Base-by-base conservation (phyloP, 92 coral and sea anemone genomes). In the Epizoanthus fatuus region DNA sequence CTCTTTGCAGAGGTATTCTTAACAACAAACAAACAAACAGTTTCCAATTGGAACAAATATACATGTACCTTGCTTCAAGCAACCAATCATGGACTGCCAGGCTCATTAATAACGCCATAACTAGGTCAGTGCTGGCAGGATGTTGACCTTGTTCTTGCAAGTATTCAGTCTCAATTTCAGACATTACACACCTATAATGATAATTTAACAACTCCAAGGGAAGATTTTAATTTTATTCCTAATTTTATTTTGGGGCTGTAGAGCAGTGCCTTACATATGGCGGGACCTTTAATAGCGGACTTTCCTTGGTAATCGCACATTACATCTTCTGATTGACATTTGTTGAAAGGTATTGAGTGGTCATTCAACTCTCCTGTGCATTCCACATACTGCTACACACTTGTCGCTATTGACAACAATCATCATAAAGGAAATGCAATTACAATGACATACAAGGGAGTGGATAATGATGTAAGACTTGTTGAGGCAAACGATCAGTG, bases 181-280 rank as follows among this genome's bases (percentile, higher is more conserved):
- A 59, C 64, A 59, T 16, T 59, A 14, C 15, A 8, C 38, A 62
- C 29, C 38, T 62, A 12, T 11, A 2, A 22, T 64, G 68, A 63
- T 6, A 11, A 12, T 11, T 4, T 32, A 44, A 29, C 15, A 29
- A 63, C 16, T 22, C 38, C 12, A 7, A 64, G 69, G 69, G 37
- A 64, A 29, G 42, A 39, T 64, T 42, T 25, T n/a, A 55, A 22
- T 62, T 64, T 64, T 64, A 29, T 3, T 64, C 7, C 47, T 42
- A 42, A 3, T 64, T 64, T 64, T 64, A 64, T 64, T 64, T 3
- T 64, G 69, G 69, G 22, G 44, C 69, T 64, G 69, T 64, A 16
- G 69, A 64, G 69, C 69, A 64, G 69, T 64, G 13, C 42, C 69
- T 10, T 64, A 2, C 7, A 11, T 32, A 64, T 64, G 69, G 69